Percentiles rank a stretch among this genome's conserved stretches.
Conservation (phyloP, 2,797 vertebrate species). For the Paguma larvata region DNA sequence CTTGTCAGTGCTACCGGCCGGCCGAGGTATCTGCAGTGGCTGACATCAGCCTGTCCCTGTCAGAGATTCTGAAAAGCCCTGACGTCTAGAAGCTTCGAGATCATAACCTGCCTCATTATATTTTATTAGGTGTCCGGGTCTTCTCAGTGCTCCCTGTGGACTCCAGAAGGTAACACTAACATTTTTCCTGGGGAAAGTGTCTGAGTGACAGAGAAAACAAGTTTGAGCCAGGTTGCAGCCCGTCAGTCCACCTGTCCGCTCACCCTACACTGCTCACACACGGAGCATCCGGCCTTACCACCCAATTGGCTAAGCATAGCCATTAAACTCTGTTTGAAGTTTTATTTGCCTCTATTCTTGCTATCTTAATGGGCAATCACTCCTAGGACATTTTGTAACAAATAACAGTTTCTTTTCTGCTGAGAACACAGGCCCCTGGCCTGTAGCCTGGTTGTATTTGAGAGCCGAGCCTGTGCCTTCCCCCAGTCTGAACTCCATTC, state of each 20-base stretch:
- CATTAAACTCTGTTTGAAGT: constrained; percentile 83
- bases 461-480: neutral
- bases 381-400: constrained; percentile 86
- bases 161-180: neutral
- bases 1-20: fast-evolving
- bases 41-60: neutral
- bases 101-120: neutral
- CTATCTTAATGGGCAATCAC: constrained; percentile 86
- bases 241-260: neutral
- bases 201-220: neutral
- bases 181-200: neutral
- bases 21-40: neutral
- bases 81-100: neutral
- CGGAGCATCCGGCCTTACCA: neutral
- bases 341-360: constrained; percentile 80
- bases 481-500: neutral
- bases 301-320: constrained; percentile 57
- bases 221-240: neutral
- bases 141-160: neutral
- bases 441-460: constrained; percentile 61
- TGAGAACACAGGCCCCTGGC: constrained; percentile 69
- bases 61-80: neutral
- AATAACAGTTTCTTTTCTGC: constrained; percentile 82
- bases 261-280: neutral
- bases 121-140: constrained; percentile 22